Evolutionary conservation across 2,797 vertebrate genomes (phyloP).

Genomic region (Acridotheres tristis): DNA sequence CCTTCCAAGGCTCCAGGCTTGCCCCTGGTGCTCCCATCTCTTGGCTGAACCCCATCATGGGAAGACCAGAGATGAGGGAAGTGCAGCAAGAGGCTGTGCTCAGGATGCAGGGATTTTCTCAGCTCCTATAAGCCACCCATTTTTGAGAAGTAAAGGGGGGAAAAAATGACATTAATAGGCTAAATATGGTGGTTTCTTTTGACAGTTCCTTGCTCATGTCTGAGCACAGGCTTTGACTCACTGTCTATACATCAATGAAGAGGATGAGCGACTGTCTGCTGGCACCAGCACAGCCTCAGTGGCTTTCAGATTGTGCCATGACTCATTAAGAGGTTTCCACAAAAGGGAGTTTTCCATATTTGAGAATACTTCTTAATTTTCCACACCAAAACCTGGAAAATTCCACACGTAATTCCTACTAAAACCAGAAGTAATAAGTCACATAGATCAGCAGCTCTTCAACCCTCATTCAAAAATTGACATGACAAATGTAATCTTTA

Average conservation of each 20-base stretch:
- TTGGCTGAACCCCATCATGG: not conserved
- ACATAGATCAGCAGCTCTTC: not conserved
- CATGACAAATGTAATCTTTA: constrained; percentile 17
- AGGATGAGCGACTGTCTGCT: constrained; percentile 62
- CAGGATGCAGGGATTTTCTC: not conserved
- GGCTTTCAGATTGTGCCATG: constrained; percentile 47
- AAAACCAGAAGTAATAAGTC: not conserved
- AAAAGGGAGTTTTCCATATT: constrained; percentile 12
- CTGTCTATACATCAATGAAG: constrained; percentile 62
- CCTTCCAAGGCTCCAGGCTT: not conserved
- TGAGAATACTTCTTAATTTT: constrained; percentile 3
- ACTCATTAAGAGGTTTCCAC: constrained; percentile 57
- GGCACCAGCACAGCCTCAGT: constrained; percentile 23
- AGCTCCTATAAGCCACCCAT: not conserved
- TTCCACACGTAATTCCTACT: constrained; percentile 9
- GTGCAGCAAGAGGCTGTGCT: not conserved
- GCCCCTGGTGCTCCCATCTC: not conserved
- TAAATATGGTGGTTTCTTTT: constrained; percentile 28
- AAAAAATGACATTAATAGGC: constrained; percentile 5
- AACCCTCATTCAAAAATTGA: not conserved
- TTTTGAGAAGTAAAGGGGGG: not conserved
- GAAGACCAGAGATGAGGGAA: not conserved
- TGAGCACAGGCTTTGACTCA: constrained; percentile 61
- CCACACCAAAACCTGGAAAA: constrained; percentile 30
- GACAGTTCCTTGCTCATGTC: constrained; percentile 41